Percentiles rank a stretch among this genome's conserved stretches.
These are phyloP conservation scores for Sebastes taczanowskii DNA, from an alignment of 2,797 vertebrate species.

Conservation along the genomic window DNA sequence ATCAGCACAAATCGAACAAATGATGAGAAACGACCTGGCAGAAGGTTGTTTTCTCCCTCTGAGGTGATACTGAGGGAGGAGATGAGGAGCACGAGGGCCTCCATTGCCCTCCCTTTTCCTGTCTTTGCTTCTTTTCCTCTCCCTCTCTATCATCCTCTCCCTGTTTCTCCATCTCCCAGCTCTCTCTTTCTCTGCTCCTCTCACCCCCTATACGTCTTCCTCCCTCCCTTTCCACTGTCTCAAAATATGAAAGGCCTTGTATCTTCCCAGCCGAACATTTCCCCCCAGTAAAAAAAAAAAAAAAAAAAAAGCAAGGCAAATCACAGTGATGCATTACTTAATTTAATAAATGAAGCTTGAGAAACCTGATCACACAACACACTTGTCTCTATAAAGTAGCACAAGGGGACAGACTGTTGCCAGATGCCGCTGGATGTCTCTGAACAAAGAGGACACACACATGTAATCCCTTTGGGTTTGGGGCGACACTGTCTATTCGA, in stretches of 20 bases:
- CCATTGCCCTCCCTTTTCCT: constrained; percentile 44
- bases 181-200: neutral
- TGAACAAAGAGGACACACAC: constrained; percentile 78
- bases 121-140: constrained; percentile 38
- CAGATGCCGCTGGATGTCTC: constrained; percentile 74
- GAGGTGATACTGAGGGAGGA: constrained; percentile 50
- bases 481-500: constrained; percentile 63
- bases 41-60: constrained; percentile 63
- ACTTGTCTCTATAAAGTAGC: constrained; percentile 71
- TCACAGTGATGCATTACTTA: constrained; percentile 66
- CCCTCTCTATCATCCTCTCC: constrained; percentile 41
- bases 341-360: constrained; percentile 76
- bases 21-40: constrained; percentile 79
- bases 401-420: constrained; percentile 70
- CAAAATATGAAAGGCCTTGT: constrained; percentile 34
- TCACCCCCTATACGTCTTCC: constrained; percentile 25
- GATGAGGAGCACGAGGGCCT: constrained; percentile 34
- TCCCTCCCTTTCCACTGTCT: constrained; percentile 30
- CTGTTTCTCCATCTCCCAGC: constrained; percentile 1
- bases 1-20: constrained; percentile 73
- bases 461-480: constrained; percentile 73
- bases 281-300: neutral
- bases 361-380: constrained; percentile 75
- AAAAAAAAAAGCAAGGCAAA: constrained; percentile 48
- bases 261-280: constrained; percentile 28